Evolutionary conservation across 1,140 invertebrate genomes (phyloP).

Genomic region (Drosophila albomicans): DNA sequence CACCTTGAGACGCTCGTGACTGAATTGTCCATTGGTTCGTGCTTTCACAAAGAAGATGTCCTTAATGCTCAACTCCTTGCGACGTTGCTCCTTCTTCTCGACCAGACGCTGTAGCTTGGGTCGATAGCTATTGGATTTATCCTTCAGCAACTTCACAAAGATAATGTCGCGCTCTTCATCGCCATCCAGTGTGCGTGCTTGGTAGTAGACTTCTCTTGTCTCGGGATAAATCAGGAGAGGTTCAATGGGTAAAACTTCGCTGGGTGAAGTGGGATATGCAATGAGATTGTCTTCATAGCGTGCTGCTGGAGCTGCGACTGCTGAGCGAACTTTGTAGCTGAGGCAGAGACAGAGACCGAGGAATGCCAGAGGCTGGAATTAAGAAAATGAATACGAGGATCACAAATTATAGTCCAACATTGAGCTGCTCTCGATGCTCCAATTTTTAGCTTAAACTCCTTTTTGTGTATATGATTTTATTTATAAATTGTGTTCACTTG

Average conservation of each 20-base stretch:
- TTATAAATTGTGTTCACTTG: slow-evolving; percentile 39
- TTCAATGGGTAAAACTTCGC: slow-evolving; percentile 71
- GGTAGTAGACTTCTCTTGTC: slow-evolving; percentile 46
- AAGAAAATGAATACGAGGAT: not conserved
- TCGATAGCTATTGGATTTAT: slow-evolving; percentile 61
- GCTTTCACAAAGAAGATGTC: slow-evolving; percentile 82
- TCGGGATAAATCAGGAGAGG: slow-evolving; percentile 75
- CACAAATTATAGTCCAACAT: not conserved
- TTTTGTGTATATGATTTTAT: not conserved
- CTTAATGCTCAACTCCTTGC: slow-evolving; percentile 60
- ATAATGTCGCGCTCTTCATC: slow-evolving; percentile 69
- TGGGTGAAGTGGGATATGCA: slow-evolving; percentile 61
- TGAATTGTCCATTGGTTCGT: slow-evolving; percentile 72
- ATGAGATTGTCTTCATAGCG: slow-evolving; percentile 41
- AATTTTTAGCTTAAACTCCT: not conserved
- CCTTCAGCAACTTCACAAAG: slow-evolving; percentile 70
- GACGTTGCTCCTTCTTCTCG: slow-evolving; percentile 36
- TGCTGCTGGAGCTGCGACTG: slow-evolving; percentile 44
- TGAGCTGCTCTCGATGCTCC: no score
- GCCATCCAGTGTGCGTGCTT: slow-evolving; percentile 59
- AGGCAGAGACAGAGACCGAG: slow-evolving; percentile 11
- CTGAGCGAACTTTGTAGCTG: not conserved
- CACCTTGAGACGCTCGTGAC: slow-evolving; percentile 74
- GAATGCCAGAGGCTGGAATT: slow-evolving; percentile 5
- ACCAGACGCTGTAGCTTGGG: slow-evolving; percentile 66